phyloP scores from a whole-genome alignment of 2,797 vertebrate species.

The Lates japonicus region DNA sequence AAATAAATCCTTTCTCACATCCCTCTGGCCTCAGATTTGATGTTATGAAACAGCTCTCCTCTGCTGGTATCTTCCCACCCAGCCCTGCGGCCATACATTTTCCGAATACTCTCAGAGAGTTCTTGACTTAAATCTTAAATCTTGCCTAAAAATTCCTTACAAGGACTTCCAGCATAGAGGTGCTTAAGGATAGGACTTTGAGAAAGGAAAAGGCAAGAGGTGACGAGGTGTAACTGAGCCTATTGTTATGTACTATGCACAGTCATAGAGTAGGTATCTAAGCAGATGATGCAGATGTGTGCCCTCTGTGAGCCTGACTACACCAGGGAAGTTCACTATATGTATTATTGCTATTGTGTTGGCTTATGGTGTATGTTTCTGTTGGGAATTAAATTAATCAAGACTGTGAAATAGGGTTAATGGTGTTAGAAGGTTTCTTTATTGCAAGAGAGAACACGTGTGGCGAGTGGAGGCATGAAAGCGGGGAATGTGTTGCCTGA shows the following conservation, averaged over 20 bases:
- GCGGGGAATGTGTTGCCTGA: no score
- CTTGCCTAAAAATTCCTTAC: not conserved
- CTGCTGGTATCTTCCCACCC: slow-evolving; percentile 13
- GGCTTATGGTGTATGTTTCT: no score
- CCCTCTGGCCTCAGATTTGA: slow-evolving; percentile 28
- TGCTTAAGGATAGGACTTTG: slow-evolving; percentile 1
- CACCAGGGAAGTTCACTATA: no score
- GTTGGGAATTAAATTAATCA: no score
- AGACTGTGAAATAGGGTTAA: no score
- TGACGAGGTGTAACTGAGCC: not conserved
- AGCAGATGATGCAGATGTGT: not conserved
- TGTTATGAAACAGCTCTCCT: slow-evolving; percentile 16
- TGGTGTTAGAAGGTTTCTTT: no score
- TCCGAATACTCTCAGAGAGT: not conserved
- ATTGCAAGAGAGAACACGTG: no score
- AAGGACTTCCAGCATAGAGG: not conserved
- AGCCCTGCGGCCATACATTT: slow-evolving; percentile 16
- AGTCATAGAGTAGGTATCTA: not conserved
- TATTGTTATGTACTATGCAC: not conserved
- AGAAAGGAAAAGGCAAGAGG: not conserved
- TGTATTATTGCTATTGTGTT: no score
- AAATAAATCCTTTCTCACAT: slow-evolving; percentile 6
- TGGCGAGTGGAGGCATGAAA: no score
- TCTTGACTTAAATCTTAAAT: not conserved
- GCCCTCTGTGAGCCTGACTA: no score